phyloP scores from a whole-genome alignment of 1,140 invertebrate species.

The Agrypnia vestita region DNA sequence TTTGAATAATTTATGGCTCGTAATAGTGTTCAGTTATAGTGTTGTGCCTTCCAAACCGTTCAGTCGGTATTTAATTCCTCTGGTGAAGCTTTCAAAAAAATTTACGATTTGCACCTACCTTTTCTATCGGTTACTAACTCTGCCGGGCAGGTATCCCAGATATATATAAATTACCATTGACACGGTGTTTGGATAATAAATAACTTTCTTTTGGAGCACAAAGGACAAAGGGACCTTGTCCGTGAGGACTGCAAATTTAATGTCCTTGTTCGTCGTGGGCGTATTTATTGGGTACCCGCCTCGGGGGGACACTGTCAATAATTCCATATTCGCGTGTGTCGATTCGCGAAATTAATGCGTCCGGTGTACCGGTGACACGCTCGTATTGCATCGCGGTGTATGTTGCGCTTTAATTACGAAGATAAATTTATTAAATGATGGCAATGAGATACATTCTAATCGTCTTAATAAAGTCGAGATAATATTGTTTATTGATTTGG shows the following conservation, averaged over 20 bases:
- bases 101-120: neutral
- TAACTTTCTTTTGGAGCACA: neutral
- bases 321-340: slow-evolving; percentile 7
- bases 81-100: neutral
- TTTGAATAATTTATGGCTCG: too few species aligned
- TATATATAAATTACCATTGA: slow-evolving; percentile 25
- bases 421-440: neutral
- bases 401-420: neutral
- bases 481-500: too few species aligned
- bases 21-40: too few species aligned
- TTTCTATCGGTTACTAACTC: too few species aligned
- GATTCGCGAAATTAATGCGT: slow-evolving; percentile 25
- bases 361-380: slow-evolving; percentile 10
- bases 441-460: neutral
- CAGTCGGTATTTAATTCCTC: neutral
- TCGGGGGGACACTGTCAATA: slow-evolving; percentile 25
- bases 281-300: slow-evolving; percentile 24
- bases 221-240: slow-evolving; percentile 32
- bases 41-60: too few species aligned
- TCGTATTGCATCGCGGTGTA: neutral
- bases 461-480: too few species aligned
- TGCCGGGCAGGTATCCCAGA: too few species aligned
- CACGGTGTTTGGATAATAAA: slow-evolving; percentile 39
- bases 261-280: slow-evolving; percentile 42
- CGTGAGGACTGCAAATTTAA: slow-evolving; percentile 22